These are phyloP conservation scores for Noctua fimbriata DNA, from an alignment of 2,888 invertebrate species.

Conservation along the genomic window DNA sequence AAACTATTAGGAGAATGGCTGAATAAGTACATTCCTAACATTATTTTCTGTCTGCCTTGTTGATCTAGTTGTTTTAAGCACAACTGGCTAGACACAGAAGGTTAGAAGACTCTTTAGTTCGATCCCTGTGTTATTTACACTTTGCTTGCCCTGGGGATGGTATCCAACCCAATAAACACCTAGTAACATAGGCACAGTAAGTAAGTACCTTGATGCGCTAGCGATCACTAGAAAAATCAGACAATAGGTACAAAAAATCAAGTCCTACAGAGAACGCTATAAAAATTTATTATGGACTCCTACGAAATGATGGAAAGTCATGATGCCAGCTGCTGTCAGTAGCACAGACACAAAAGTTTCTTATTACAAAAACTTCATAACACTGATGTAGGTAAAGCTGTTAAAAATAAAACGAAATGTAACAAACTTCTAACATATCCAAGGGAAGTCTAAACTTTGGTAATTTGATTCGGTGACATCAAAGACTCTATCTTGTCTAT, in stretches of 20 bases:
- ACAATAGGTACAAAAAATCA: neutral
- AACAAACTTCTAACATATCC: slow-evolving; percentile 67
- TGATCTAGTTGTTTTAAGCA: neutral
- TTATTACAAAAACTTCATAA: slow-evolving; percentile 14
- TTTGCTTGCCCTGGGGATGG: neutral
- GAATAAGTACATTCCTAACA: neutral
- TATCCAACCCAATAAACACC: neutral
- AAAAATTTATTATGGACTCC: neutral
- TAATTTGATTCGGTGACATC: slow-evolving; percentile 86
- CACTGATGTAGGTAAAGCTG: slow-evolving; percentile 22
- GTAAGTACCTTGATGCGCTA: neutral
- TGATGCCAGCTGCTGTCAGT: neutral
- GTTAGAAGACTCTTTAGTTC: neutral
- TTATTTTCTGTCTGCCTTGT: neutral
- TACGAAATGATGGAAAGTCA: neutral
- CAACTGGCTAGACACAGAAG: neutral
- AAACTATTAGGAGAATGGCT: slow-evolving; percentile 6
- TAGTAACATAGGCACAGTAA: neutral
- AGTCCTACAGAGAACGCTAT: neutral
- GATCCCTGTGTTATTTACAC: neutral
- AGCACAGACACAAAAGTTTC: slow-evolving; percentile 14
- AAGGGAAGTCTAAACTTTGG: slow-evolving; percentile 79
- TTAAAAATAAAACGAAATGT: slow-evolving; percentile 54
- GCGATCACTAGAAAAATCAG: neutral
- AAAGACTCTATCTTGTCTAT: slow-evolving; percentile 78